Evolutionary conservation across 2,797 vertebrate species (phyloP).

Genomic region (Malacoraja senta): DNA sequence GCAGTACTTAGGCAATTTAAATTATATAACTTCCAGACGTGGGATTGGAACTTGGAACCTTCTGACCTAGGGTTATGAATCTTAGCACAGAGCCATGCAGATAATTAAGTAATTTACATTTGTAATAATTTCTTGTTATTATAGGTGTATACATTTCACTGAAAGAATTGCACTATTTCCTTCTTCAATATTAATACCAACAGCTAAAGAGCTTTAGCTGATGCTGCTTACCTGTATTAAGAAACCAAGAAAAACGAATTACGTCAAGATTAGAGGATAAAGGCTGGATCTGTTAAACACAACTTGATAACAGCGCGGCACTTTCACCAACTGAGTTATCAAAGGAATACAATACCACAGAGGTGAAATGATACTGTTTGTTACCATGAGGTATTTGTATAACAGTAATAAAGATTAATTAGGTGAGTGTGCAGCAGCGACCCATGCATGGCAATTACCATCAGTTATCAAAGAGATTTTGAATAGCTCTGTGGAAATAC

Average conservation of each 20-base stretch:
- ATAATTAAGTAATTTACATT: background rate
- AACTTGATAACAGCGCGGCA: background rate
- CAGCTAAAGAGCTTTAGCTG: background rate
- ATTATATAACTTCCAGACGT: background rate
- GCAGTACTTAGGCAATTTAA: background rate
- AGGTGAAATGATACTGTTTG: background rate
- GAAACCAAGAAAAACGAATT: background rate
- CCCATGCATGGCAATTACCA: background rate
- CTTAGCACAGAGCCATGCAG: background rate
- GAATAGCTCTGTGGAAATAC: conserved; percentile 23
- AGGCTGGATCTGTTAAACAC: background rate
- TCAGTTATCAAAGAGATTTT: background rate
- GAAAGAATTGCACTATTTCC: background rate
- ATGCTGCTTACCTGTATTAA: background rate
- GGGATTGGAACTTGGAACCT: background rate
- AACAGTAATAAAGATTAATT: conserved; percentile 1
- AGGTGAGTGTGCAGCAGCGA: background rate
- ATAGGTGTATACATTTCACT: background rate
- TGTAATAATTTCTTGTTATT: background rate
- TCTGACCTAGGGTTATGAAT: background rate
- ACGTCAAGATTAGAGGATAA: background rate
- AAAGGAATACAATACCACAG: background rate
- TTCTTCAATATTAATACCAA: background rate
- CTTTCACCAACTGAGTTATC: background rate
- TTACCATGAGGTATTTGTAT: background rate